Evolutionary conservation across 1,140 invertebrate species (phyloP).

Genomic region (Eupeodes corollae): DNA sequence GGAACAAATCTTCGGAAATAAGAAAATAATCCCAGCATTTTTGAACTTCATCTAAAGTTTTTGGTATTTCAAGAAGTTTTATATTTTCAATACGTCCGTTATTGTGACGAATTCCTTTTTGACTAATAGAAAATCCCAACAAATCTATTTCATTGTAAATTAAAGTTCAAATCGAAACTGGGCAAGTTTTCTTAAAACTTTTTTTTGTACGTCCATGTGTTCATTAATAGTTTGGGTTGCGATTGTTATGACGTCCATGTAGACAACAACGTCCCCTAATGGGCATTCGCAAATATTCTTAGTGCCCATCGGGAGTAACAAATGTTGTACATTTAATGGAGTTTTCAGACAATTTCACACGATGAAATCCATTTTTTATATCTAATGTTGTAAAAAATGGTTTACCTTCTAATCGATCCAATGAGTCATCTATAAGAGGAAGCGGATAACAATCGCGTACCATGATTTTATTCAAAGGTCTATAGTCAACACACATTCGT

Average conservation of each 20-base stretch:
- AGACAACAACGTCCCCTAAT: background rate
- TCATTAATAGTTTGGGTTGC: background rate
- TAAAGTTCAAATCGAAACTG: too few relatives aligned
- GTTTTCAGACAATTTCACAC: constrained; percentile 7
- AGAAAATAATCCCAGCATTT: too few relatives aligned
- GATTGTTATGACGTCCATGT: background rate
- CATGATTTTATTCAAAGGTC: too few relatives aligned
- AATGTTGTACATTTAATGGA: constrained; percentile 11
- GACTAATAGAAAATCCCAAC: background rate
- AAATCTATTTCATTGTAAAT: too few relatives aligned
- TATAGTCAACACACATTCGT: too few relatives aligned
- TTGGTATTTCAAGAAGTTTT: too few relatives aligned
- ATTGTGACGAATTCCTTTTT: background rate
- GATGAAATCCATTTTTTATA: constrained; percentile 12
- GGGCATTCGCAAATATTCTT: constrained; percentile 7
- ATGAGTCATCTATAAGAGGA: constrained; percentile 36
- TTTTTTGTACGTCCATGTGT: constrained; percentile 1
- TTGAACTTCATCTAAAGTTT: background rate
- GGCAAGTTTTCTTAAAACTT: constrained; percentile 5
- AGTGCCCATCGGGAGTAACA: constrained; percentile 16
- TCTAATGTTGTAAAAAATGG: constrained; percentile 32
- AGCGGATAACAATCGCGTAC: constrained; percentile 34
- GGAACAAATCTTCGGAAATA: too few relatives aligned
- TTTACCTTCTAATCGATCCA: constrained; percentile 22
- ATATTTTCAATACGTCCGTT: too few relatives aligned